Evolutionary conservation across 2,797 vertebrate genomes (phyloP), one percentile per base, ranked within the genome.

Genomic region (Hipposideros larvatus): DNA sequence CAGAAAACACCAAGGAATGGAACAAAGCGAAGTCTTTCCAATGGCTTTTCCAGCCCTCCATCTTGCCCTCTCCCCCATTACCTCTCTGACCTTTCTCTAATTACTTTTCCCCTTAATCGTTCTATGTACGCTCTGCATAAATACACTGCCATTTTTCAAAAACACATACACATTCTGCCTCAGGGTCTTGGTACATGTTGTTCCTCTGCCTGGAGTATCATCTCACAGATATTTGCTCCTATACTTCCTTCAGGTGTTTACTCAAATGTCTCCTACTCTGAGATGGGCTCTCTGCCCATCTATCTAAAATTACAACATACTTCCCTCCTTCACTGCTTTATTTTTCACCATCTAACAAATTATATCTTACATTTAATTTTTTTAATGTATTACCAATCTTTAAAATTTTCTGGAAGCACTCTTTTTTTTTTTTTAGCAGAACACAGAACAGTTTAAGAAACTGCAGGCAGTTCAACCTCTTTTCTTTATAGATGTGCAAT

Each of bases 301-400:
- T 82, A 46, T 61, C 80, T 85, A 96, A 80, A 91, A 94, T 46
- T 59, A 31, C 43, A 84, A 93, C 51, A 91, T 61, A 66, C 7
- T 22, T 57, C 37, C 22, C 9, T 87, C 26, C 11, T 74, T 92
- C 6, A 24, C 28, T 87, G 43, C 19, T 94, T 96, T 85, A 79
- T 61, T 57, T 80, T 88, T 74, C 48, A 84, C 28, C 22, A 92
- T 1, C 19, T 65, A 90, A 94, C 57, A 93, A 93, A 80, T 57
- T 74, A 74, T 37, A 55, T 43, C 78, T 88, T 73, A 85, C 9
- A 86, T 53, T 37, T 77, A 71, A 14, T 43, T 34, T 73, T 79
- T 63, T 59, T 31, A 74, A 93, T 53, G 26, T 53, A 84, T 84
- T 65, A 89, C 21, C 15, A 78, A 82, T 31, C 66, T 85, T 74